Evolutionary conservation across 2,113 vertebrate genomes (phyloP).

Genomic region (Rafetus swinhoei): DNA sequence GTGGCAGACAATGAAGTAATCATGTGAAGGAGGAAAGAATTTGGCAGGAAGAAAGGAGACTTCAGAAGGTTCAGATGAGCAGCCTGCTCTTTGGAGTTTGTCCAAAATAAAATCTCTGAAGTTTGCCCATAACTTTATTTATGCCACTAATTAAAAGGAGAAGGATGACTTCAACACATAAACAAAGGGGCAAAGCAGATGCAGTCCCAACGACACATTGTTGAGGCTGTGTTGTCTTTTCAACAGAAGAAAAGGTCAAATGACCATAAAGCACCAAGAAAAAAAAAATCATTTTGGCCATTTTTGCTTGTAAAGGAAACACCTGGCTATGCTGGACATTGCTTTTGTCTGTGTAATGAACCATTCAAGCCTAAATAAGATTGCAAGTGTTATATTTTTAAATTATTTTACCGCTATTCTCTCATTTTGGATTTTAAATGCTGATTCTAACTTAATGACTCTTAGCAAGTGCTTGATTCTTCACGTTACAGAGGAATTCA

Average conservation of each 20-base stretch:
- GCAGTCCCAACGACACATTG: background rate
- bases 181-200: background rate
- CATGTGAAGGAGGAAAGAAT: background rate
- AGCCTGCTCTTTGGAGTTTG: background rate
- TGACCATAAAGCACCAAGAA: background rate
- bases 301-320: slow-evolving; percentile 27
- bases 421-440: background rate
- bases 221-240: background rate
- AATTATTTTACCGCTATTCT: background rate
- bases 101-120: background rate
- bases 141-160: background rate
- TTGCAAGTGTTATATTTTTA: background rate
- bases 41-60: background rate
- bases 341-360: background rate
- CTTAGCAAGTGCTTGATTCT: background rate
- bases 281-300: background rate
- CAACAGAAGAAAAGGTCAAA: background rate
- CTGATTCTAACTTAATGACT: rapidly evolving
- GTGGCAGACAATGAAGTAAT: background rate
- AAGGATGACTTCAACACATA: background rate
- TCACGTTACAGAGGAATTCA: background rate
- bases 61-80: background rate
- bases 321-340: background rate
- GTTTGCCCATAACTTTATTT: background rate
- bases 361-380: background rate